Conservation (phyloP, 1,140 invertebrate genomes). For the Temnothorax nylanderi region DNA sequence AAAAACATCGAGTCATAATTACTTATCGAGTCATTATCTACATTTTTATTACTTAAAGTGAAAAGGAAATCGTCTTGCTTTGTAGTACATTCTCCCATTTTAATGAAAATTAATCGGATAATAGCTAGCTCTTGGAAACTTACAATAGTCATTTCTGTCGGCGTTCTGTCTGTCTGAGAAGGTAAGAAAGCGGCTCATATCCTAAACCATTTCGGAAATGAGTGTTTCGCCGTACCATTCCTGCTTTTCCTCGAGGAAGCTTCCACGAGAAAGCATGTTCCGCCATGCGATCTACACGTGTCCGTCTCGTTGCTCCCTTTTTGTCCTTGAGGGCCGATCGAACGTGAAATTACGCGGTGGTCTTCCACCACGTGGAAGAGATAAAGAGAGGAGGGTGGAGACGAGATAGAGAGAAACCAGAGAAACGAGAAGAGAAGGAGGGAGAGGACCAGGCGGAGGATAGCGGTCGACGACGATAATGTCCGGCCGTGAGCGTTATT, state of each 20-base stretch:
- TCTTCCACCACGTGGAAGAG: constrained; percentile 26
- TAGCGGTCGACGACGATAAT: constrained; percentile 70
- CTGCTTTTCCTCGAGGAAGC: not conserved
- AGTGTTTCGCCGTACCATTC: constrained; percentile 12
- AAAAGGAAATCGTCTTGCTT: not conserved
- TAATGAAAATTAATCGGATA: constrained; percentile 14
- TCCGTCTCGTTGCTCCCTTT: constrained; percentile 50
- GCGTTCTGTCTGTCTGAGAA: not conserved
- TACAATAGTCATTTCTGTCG: not conserved
- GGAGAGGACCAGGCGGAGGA: constrained; percentile 30
- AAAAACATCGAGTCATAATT: not conserved
- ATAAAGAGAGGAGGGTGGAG: constrained; percentile 1
- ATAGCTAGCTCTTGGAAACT: constrained; percentile 8
- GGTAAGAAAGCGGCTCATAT: constrained; percentile 28
- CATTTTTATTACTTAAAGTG: not conserved
- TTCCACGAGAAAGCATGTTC: constrained; percentile 29
- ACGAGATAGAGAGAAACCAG: constrained; percentile 6
- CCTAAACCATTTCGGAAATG: constrained; percentile 25
- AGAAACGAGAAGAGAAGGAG: not conserved
- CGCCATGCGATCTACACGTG: constrained; percentile 51
- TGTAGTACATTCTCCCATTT: not conserved
- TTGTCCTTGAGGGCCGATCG: constrained; percentile 67
- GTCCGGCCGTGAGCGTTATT: constrained; percentile 70
- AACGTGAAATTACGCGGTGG: constrained; percentile 68
- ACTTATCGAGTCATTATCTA: not conserved